Evolutionary conservation across 2,113 vertebrate species (phyloP).

Genomic region (Oryzias curvinotus): DNA sequence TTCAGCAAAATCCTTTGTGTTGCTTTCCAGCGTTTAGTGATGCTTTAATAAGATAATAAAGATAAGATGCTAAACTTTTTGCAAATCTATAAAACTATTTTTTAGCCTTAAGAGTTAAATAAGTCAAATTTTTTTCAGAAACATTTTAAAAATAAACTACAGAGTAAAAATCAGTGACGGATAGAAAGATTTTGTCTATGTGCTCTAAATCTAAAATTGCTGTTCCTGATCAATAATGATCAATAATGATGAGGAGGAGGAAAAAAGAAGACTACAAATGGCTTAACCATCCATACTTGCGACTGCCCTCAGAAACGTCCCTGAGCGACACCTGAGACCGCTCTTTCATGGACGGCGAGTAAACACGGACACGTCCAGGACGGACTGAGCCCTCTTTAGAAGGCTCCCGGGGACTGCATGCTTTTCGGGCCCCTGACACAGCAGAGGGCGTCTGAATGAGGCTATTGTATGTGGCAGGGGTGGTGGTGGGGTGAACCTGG

Average conservation of each 20-base stretch:
- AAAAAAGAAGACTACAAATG: background rate
- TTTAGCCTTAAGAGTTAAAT: too few species aligned
- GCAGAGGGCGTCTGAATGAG: constrained; percentile 57
- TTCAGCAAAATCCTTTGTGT: too few species aligned
- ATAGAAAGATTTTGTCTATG: background rate
- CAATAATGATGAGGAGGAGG: too few species aligned
- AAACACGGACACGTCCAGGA: constrained; percentile 18
- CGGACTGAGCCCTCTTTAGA: constrained; percentile 10
- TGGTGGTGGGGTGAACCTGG: constrained; percentile 11
- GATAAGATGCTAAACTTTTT: too few species aligned
- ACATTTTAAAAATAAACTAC: background rate
- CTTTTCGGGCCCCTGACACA: constrained; percentile 18
- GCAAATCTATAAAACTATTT: too few species aligned
- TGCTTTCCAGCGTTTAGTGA: too few species aligned
- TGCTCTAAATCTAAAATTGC: background rate
- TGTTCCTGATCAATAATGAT: background rate
- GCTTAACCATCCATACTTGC: background rate
- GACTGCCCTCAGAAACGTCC: background rate
- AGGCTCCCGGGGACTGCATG: constrained; percentile 11
- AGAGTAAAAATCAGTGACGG: background rate
- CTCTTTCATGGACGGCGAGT: background rate
- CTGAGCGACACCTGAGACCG: background rate
- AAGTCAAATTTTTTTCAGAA: too few species aligned
- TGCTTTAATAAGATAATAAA: too few species aligned
- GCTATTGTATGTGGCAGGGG: constrained; percentile 60